Evolutionary conservation across 2,888 invertebrate genomes (phyloP), one percentile per base, ranked within the genome.

Genomic region (Actias luna): DNA sequence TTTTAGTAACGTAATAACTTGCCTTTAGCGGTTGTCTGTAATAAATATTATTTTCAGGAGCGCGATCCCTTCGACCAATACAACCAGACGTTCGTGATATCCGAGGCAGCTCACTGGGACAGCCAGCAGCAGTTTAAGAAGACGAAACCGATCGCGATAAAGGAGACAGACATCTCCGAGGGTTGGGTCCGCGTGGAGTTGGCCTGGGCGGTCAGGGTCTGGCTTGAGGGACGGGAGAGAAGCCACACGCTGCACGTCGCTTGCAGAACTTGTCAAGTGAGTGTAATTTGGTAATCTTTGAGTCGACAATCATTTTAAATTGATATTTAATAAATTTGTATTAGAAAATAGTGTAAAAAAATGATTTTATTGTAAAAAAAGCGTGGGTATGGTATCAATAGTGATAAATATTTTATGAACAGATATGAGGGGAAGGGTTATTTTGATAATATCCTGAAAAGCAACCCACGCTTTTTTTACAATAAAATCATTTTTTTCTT

Each of bases 121-220:
- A 93, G 93, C 71, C 89, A 90, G 71, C 94, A 95, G 77, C 95
- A 95, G 85, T 94, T 96, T 77, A 95, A 95, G 77, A 95, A 96
- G 86, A 95, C 95, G n/a, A 96, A 95, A 71, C 95, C 96, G 0
- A 95, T 97, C 66, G 96, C 96, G 27, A 96, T 96, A 71, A 95
- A 96, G 78, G 95, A 96, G 83, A 96, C 96, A n/a, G 94, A 95
- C 72, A 93, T 94, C 39, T 93, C 94, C 78, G 96, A 96, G 78
- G 97, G 96, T 25, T 97, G 97, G 97, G 94, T 97, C 69, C 94
- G 96, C 72, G 94, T 96, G 61, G 96, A 97, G 76, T 94, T 97
- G 10, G 95, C 95, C 5, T 95, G 95, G 93, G 94, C 96, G 0
- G 94, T 96, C 10, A 93, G 95, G 65, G 95, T 95, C 62, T 97